A percentile compares a stretch with the other conserved stretches of the same genome.
These are phyloP conservation scores for Helicolenus hilgendorfi DNA, from an alignment of 2,797 vertebrate species.

Conservation along the genomic window DNA sequence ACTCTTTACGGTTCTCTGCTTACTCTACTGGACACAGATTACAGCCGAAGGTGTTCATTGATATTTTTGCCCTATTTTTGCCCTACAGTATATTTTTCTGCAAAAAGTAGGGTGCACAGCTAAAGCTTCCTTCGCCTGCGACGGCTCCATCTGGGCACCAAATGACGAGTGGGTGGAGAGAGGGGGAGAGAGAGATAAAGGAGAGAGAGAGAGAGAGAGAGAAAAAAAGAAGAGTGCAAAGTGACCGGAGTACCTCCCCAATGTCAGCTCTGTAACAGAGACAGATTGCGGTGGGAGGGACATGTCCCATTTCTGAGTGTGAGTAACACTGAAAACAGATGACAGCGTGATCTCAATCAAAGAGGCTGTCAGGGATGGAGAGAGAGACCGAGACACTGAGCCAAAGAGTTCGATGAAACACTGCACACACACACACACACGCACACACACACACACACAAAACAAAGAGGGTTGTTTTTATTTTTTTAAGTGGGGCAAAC, in stretches of 20 bases:
- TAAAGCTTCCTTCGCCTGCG: constrained; percentile 50
- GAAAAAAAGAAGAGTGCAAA: constrained; percentile 24
- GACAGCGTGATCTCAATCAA: constrained; percentile 75
- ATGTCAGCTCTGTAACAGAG: constrained; percentile 70
- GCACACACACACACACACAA: background rate
- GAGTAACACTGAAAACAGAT: constrained; percentile 81
- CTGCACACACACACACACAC: background rate
- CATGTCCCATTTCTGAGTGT: constrained; percentile 78
- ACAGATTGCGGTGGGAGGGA: constrained; percentile 88
- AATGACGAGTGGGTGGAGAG: constrained; percentile 67
- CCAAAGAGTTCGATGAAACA: constrained; percentile 9
- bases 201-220: background rate
- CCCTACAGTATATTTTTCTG: constrained; percentile 51
- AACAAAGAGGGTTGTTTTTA: background rate
- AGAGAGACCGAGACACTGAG: constrained; percentile 6
- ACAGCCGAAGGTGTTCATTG: constrained; percentile 28
- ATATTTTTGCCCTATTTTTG: constrained; percentile 18
- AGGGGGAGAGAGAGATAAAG: background rate
- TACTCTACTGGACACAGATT: constrained; percentile 20
- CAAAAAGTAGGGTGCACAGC: constrained; percentile 53
- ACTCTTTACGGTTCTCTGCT: background rate
- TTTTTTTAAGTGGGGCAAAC: background rate
- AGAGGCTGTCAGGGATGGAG: constrained; percentile 42
- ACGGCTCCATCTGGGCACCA: constrained; percentile 76
- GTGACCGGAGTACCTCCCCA: constrained; percentile 63